Base-by-base conservation (phyloP, 2,797 vertebrate species). In the Argentina silus region DNA sequence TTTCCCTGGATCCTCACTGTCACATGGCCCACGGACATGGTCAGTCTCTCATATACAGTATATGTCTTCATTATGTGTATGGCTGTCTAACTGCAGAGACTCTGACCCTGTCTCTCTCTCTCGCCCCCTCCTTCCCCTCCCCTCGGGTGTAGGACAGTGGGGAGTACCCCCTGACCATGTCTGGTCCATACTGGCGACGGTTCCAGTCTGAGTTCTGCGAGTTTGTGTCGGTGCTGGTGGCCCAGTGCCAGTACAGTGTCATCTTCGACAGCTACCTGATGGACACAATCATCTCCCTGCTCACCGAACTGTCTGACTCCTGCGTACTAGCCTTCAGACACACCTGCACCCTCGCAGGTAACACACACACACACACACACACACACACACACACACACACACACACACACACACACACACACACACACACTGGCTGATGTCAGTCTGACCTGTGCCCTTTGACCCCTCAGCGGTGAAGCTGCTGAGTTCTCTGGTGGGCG, bases 1-100 rank as follows among this genome's bases (percentile, higher is more conserved):
- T 97, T 95, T 83, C 96, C 97, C 0, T 98, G 97, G 96, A 98
- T 98, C 91, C 90, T 98, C 78, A 98, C 96, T 3, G 95, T 98
- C 86, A 97, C 96, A 0, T 98, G 96, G 97, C 96, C 97, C 0
- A 89, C 95, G 85, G 94, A 97, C 67, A 90, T 89, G 86, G 97
- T 97, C 91, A 85, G 90, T 82, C 23, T 61, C 21, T 53, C 0
- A 11, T 2, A 10, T 11, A 56, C 45, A 21, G 7, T 55, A 36
- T 50, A 44, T 48, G 7, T 15, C 51, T 1, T 53, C 27, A 2
- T n/a, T 5, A 27, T 36, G 27, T 36, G 27, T 36, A 36, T 36
- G 27, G 27, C 27, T 36, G 27, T 36, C 27, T 36, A 36, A 36
- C 27, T 36, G 27, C 27, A n/a, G 21, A 42, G 67, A 10, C 17